Percentiles rank a stretch among this genome's conserved stretches.
These are phyloP conservation scores for Pica pica DNA, from an alignment of 2,113 vertebrate genomes.

Conservation along the genomic window DNA sequence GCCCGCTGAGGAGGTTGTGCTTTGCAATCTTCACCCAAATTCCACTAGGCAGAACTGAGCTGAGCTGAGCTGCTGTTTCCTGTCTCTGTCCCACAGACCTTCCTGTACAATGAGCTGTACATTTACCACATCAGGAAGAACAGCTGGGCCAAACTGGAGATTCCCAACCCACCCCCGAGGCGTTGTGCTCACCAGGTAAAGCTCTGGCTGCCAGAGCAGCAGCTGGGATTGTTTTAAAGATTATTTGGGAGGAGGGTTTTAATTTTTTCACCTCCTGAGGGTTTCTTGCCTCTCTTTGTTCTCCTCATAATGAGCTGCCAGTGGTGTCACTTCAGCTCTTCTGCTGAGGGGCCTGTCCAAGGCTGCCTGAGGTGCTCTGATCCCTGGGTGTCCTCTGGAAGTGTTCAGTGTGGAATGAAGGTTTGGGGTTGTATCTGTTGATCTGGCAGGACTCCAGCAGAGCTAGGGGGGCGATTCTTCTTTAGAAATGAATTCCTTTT, in stretches of 20 bases:
- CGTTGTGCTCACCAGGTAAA: conserved; percentile 94
- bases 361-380: background rate
- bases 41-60: background rate
- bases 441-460: background rate
- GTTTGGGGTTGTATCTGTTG: background rate
- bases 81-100: conserved; percentile 73
- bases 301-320: background rate
- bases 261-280: background rate
- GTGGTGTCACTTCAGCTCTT: background rate
- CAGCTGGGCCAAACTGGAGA: conserved; percentile 85
- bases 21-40: background rate
- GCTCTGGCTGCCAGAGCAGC: background rate
- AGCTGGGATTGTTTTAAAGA: background rate
- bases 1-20: background rate
- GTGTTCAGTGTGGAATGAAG: background rate
- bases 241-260: background rate
- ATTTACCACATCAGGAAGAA: conserved; percentile 91
- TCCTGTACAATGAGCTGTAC: conserved; percentile 89
- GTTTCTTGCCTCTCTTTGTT: background rate
- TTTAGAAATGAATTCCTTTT: background rate
- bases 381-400: background rate
- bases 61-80: background rate
- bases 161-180: conserved; percentile 87
- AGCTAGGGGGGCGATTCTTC: too few relatives aligned
- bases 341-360: background rate